Percentiles rank a stretch among this genome's conserved stretches.
Evolutionary conservation across 2,113 vertebrate species (phyloP).

Genomic region (Callocephalon fimbriatum): DNA sequence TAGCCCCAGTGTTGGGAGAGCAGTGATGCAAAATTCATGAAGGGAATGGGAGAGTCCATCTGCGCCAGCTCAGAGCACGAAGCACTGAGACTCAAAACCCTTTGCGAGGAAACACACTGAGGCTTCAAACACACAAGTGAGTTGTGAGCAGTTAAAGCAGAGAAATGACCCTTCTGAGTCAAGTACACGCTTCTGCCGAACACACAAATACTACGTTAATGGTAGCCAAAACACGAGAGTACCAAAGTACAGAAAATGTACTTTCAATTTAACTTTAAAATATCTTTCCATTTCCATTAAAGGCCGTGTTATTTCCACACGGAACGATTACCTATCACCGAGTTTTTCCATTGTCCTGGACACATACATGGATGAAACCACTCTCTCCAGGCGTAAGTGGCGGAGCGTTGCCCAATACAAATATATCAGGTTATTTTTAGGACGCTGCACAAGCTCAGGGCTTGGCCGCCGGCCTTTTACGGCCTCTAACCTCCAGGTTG

Average conservation of each 20-base stretch:
- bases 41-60: fast-evolving
- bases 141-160: background rate
- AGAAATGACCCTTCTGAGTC: background rate
- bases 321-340: background rate
- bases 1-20: background rate
- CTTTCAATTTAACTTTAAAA: background rate
- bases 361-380: fast-evolving
- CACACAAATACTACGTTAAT: fast-evolving
- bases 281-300: background rate
- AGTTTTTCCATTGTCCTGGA: background rate
- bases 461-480: background rate
- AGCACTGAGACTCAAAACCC: background rate
- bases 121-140: background rate
- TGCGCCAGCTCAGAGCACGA: fast-evolving
- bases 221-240: fast-evolving
- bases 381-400: background rate
- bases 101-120: background rate
- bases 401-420: background rate
- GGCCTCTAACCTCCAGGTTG: fast-evolving
- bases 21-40: background rate
- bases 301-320: background rate
- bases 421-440: background rate
- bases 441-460: background rate
- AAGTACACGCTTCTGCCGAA: background rate
- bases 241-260: background rate